A percentile compares a stretch with the other conserved stretches of the same genome.
Evolutionary conservation across 37 sponge, comb jelly and placozoan species (phyloP).

Genomic region (Halichondria panicea): DNA sequence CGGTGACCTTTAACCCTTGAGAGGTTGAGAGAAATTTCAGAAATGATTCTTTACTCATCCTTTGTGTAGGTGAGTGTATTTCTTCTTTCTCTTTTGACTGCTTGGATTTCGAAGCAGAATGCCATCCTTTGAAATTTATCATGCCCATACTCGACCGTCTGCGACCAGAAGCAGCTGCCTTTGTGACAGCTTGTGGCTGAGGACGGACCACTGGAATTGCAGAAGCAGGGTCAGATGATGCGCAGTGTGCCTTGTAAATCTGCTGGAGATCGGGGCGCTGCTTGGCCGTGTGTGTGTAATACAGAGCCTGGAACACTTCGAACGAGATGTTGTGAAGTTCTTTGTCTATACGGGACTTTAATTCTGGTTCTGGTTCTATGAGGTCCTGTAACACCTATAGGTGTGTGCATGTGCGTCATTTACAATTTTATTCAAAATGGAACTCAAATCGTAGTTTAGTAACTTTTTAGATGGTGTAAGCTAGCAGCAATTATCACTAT

Average conservation of each 20-base stretch:
- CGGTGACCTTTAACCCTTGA: conserved; percentile 13
- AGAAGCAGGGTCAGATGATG: not conserved
- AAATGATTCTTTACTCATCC: conserved; percentile 41
- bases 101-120: not conserved
- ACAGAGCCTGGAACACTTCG: conserved; percentile 25
- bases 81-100: not conserved
- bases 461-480: not conserved
- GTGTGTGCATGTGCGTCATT: not conserved
- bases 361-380: not conserved
- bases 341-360: not conserved
- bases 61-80: not conserved
- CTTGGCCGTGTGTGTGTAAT: conserved; percentile 9
- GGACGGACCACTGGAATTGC: too few species aligned
- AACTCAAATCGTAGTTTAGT: not conserved
- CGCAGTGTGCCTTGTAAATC: not conserved
- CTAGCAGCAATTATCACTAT: not conserved
- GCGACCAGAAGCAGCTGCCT: not conserved
- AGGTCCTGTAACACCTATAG: conserved; percentile 18
- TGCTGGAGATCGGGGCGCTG: conserved; percentile 33
- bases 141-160: conserved; percentile 30
- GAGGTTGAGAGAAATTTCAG: conserved; percentile 18
- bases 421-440: not conserved
- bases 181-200: not conserved
- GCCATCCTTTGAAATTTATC: not conserved
- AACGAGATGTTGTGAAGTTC: conserved; percentile 10